phyloP scores from a whole-genome alignment of 2,113 vertebrate species.

The Ptyas mucosa region DNA sequence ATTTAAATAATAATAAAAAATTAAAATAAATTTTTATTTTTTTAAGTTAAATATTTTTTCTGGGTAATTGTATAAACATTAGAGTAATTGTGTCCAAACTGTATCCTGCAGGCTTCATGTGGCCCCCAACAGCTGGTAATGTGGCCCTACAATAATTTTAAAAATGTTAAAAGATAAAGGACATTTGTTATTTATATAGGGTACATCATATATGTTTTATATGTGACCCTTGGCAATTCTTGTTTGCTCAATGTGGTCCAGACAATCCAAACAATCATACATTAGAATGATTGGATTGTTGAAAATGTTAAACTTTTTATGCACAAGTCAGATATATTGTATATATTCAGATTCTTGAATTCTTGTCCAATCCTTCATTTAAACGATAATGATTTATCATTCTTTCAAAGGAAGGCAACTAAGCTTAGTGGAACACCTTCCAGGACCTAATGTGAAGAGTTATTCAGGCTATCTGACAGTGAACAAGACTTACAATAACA shows the following conservation, averaged over 20 bases:
- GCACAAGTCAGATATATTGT: not conserved
- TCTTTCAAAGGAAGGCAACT: conserved; percentile 54
- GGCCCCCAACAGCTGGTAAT: not conserved
- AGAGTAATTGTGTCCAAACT: not conserved
- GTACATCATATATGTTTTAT: not conserved
- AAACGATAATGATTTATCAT: conserved; percentile 19
- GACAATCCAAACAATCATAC: not conserved
- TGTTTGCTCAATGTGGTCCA: not conserved
- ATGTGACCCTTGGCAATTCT: not conserved
- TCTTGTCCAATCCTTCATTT: not conserved
- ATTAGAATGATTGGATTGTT: not conserved
- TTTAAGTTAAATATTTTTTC: not conserved
- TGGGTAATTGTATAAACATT: not conserved
- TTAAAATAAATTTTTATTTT: not conserved
- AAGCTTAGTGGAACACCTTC: conserved; percentile 72
- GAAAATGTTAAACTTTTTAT: not conserved
- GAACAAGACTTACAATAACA: conserved; percentile 83
- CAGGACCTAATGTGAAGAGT: conserved; percentile 73
- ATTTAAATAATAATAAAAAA: not conserved
- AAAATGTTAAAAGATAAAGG: not conserved
- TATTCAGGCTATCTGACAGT: conserved; percentile 79
- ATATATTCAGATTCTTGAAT: not conserved
- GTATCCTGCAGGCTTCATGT: not conserved
- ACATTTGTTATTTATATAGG: not conserved
- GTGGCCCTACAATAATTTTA: not conserved